Base-by-base conservation (phyloP, 2,888 invertebrate species). In the Tortricodes alternella region DNA sequence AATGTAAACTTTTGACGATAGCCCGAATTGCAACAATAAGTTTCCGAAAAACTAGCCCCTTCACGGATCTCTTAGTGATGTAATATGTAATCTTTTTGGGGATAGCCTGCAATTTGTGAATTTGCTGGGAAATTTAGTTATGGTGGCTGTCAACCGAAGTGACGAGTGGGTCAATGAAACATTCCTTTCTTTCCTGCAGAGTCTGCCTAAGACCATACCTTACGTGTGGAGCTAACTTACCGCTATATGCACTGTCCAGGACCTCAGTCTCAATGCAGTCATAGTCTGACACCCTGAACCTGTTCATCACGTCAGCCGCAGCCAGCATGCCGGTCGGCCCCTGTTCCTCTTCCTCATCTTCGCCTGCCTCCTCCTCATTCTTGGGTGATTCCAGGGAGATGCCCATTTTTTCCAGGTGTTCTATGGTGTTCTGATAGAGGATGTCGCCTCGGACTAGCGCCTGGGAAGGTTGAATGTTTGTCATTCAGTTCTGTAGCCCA, bases 181-280 rank as follows among this genome's bases (percentile, higher is more conserved):
- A n/a, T n/a, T n/a, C n/a, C 2, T 6, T 3, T 2, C n/a, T 29
- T 29, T 29, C 21, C 3, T 4, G 3, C 21, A 21, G 21, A 21
- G 6, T 3, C 21, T 6, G 21, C 3, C 3, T 21, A 21, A 3
- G 21, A 3, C 21, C 21, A 21, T 21, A n/a, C n/a, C n/a, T n/a
- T n/a, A n/a, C n/a, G n/a, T n/a, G n/a, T n/a, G n/a, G n/a, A n/a
- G n/a, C n/a, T n/a, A 2, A 65, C 74, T 76, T n/a, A 89, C 89
- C 89, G 53, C 65, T 80, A 27, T 63, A 83, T 2, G 73, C 64
- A 41, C 82, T 80, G 16, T 90, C 89, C 66, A 75, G 61, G 0
- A 90, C 81, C 2, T 89, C 89, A 6, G 88, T 83, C 62, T 89
- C 89, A 0, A 90, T 84, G 32, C 85, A 86, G 52, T 90, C 89